Evolutionary conservation across 2,113 vertebrate genomes (phyloP).

Genomic region (Lepisosteus oculatus): DNA sequence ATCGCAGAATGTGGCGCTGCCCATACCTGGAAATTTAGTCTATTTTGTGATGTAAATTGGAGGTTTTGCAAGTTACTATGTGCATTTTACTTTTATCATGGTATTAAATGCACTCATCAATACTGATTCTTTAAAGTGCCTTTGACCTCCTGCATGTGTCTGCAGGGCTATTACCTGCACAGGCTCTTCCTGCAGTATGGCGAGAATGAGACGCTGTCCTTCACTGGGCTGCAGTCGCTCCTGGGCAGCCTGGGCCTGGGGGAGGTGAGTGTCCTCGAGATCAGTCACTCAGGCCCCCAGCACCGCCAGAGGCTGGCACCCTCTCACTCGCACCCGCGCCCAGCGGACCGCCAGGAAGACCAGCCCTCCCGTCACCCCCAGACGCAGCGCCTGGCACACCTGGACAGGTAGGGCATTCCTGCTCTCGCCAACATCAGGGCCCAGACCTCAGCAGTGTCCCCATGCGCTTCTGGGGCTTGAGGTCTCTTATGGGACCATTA

Average conservation of each 20-base stretch:
- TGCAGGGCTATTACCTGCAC: constrained; percentile 70
- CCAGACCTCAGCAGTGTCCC: too few species aligned
- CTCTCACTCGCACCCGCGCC: constrained; percentile 47
- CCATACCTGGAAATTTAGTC: too few species aligned
- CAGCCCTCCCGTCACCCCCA: not conserved
- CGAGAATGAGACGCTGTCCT: constrained; percentile 65
- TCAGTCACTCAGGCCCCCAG: constrained; percentile 52
- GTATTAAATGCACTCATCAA: too few species aligned
- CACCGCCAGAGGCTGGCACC: constrained; percentile 48
- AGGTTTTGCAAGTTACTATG: too few species aligned
- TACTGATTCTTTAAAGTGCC: not conserved
- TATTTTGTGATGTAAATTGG: too few species aligned
- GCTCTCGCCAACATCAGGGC: too few species aligned
- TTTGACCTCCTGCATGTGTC: not conserved
- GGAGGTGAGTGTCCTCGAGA: constrained; percentile 65
- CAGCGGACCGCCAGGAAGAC: constrained; percentile 36
- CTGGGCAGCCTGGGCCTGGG: constrained; percentile 76
- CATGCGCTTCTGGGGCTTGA: too few species aligned
- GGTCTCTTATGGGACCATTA: too few species aligned
- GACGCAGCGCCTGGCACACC: not conserved
- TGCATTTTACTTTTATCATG: too few species aligned
- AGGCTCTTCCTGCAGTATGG: constrained; percentile 75
- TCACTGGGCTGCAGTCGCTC: constrained; percentile 62
- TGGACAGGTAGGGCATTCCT: constrained; percentile 16
- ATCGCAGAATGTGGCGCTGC: too few species aligned